phyloP scores from a whole-genome alignment of 2,113 vertebrate genomes.

The Periophthalmodon schlosseri region DNA sequence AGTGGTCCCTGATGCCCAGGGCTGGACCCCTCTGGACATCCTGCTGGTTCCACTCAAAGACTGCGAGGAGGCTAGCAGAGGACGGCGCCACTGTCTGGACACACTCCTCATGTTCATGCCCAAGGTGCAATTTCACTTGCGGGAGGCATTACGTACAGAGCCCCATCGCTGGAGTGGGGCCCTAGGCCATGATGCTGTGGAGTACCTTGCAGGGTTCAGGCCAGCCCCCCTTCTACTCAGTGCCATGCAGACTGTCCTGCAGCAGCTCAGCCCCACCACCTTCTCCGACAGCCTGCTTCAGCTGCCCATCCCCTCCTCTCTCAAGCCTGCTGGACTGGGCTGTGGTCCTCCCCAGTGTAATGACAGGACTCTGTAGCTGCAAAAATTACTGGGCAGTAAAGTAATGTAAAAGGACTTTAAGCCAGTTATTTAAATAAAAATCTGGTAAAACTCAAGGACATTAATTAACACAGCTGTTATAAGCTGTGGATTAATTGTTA shows the following conservation, averaged over 20 bases:
- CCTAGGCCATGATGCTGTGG: slow-evolving; percentile 82
- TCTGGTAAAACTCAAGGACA: background rate
- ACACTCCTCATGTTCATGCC: slow-evolving; percentile 86
- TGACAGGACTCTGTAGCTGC: background rate
- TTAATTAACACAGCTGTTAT: background rate
- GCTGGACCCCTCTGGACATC: slow-evolving; percentile 83
- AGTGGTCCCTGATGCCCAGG: slow-evolving; percentile 77
- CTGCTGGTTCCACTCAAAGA: slow-evolving; percentile 82
- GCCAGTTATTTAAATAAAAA: background rate
- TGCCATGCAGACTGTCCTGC: slow-evolving; percentile 83
- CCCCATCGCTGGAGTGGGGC: slow-evolving; percentile 77
- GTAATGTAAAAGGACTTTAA: background rate
- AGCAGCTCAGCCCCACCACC: slow-evolving; percentile 79
- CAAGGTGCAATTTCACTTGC: slow-evolving; percentile 78
- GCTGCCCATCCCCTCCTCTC: slow-evolving; percentile 84
- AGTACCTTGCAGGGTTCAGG: slow-evolving; percentile 78
- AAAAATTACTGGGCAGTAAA: background rate
- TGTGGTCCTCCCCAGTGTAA: background rate
- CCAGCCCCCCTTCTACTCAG: slow-evolving; percentile 82
- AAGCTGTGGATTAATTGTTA: background rate
- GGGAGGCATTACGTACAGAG: slow-evolving; percentile 73
- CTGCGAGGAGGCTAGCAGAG: slow-evolving; percentile 68
- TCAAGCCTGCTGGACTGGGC: slow-evolving; percentile 73
- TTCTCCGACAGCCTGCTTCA: slow-evolving; percentile 83
- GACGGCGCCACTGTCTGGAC: slow-evolving; percentile 81